Base-by-base conservation (phyloP, 2,113 vertebrate species). In the Hipposideros armiger region DNA sequence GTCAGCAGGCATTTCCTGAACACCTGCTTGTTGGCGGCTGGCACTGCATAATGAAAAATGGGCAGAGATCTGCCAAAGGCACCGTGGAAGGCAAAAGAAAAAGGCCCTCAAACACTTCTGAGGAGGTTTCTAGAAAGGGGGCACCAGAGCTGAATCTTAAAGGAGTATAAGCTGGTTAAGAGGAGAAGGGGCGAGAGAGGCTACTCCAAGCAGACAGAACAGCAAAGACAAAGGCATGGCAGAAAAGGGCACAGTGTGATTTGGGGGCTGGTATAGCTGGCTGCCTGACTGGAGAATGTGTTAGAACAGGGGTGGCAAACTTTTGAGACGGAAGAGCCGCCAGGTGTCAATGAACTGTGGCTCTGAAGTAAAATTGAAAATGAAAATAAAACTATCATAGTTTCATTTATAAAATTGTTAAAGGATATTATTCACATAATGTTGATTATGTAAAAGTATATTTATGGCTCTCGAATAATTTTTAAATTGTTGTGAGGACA, bases 91-190 rank as follows among this genome's bases (percentile, higher is more conserved):
- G 64, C 9, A n/a, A 87, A 74, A 77, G 28, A 62, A 86, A 52
- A 90, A 54, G 62, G 58, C 24, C 4, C 22, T 19, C n/a, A 47
- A 36, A 60, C 40, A 42, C 40, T 13, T 47, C 1, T 1, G 24
- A 84, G 72, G 28, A 77, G 26, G 28, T 58, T 80, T 96, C 87
- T 78, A 60, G 72, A 84, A 95, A 78, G 22, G 13, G 28, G 36
- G 7, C 36, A 87, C 19, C 82, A 84, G 36, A 81, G 58, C 42
- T 28, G 19, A 87, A 70, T 70, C 52, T 92, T 52, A 19, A 87
- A 66, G n/a, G 45, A 32, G 7, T 36, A 11, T 13, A 9, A 72
- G 56, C 32, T 76, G 54, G 20, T 56, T 70, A 73, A 58, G 28
- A 28, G 15, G 14, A 36, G 28, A 83, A n/a, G 40, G 7, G 7